phyloP scores from a whole-genome alignment of 1,140 invertebrate genomes.

The Diabrotica undecimpunctata region DNA sequence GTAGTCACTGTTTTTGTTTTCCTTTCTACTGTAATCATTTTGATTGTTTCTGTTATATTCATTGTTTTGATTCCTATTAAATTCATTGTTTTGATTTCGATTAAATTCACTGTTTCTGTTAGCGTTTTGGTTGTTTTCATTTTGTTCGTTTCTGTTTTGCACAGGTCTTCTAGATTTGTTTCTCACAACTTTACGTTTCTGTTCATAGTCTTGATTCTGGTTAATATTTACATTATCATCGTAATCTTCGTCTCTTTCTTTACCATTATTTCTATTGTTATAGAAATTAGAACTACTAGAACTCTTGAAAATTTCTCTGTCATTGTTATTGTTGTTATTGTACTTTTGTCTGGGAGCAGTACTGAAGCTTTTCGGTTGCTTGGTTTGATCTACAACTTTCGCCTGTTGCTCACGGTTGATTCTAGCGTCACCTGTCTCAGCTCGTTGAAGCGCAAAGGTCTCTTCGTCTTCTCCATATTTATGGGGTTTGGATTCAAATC shows the following conservation, averaged over 20 bases:
- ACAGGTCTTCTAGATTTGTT: constrained; percentile 45
- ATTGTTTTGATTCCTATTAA: no score
- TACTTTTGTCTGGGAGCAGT: constrained; percentile 36
- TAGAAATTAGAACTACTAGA: constrained; percentile 69
- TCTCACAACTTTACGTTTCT: constrained; percentile 34
- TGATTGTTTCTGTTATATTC: no score
- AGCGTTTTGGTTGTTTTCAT: neutral
- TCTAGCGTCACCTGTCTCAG: constrained; percentile 65
- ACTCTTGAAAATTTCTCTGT: constrained; percentile 56
- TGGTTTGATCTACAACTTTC: constrained; percentile 41
- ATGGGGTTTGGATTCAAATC: constrained; percentile 59
- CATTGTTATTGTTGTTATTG: constrained; percentile 40
- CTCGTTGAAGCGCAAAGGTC: constrained; percentile 70
- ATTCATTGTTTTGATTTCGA: no score
- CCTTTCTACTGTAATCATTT: constrained; percentile 20
- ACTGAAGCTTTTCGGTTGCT: constrained; percentile 38
- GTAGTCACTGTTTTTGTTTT: constrained; percentile 37
- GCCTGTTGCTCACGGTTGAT: constrained; percentile 45
- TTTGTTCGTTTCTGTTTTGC: constrained; percentile 11
- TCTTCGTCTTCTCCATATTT: constrained; percentile 66
- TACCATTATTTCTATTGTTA: constrained; percentile 58
- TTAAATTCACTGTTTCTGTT: neutral
- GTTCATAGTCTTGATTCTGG: constrained; percentile 41
- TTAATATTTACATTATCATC: constrained; percentile 48
- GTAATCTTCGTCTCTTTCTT: constrained; percentile 56